Conservation (phyloP, 2,797 vertebrate species). For the Acrossocheilus wenchowensis region DNA sequence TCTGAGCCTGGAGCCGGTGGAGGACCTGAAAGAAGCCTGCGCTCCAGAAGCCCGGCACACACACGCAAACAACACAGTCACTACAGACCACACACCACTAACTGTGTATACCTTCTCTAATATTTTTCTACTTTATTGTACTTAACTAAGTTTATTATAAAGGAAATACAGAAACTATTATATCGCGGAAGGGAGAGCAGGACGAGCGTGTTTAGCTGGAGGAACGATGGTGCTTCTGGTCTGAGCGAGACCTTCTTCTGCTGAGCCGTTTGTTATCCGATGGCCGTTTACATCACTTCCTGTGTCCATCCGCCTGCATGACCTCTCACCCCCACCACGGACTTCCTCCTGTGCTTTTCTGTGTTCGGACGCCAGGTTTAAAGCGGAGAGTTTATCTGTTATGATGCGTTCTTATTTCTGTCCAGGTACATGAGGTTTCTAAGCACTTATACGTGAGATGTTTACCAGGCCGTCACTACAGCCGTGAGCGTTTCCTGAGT, state of each 20-base stretch:
- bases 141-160: slow-evolving; percentile 95
- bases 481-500: background rate
- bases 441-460: slow-evolving; percentile 41
- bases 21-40: slow-evolving; percentile 50
- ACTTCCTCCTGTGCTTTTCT: slow-evolving; percentile 3
- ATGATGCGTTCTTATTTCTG: slow-evolving; percentile 24
- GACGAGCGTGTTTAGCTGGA: slow-evolving; percentile 61
- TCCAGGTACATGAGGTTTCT: slow-evolving; percentile 45
- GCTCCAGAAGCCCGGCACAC: slow-evolving; percentile 71
- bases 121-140: slow-evolving; percentile 97
- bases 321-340: background rate
- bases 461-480: slow-evolving; percentile 35
- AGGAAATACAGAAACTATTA: slow-evolving; percentile 87
- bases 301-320: slow-evolving; percentile 18
- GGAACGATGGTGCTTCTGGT: slow-evolving; percentile 73
- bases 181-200: slow-evolving; percentile 65
- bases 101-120: slow-evolving; percentile 90
- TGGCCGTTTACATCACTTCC: slow-evolving; percentile 22
- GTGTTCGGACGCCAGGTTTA: background rate
- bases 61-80: slow-evolving; percentile 81
- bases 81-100: slow-evolving; percentile 80
- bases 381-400: background rate
- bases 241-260: too few species aligned
- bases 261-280: background rate
- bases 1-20: slow-evolving; percentile 78